These are phyloP conservation scores for Hycleus phaleratus DNA, from an alignment of 1,140 invertebrate species.

Conservation along the genomic window DNA sequence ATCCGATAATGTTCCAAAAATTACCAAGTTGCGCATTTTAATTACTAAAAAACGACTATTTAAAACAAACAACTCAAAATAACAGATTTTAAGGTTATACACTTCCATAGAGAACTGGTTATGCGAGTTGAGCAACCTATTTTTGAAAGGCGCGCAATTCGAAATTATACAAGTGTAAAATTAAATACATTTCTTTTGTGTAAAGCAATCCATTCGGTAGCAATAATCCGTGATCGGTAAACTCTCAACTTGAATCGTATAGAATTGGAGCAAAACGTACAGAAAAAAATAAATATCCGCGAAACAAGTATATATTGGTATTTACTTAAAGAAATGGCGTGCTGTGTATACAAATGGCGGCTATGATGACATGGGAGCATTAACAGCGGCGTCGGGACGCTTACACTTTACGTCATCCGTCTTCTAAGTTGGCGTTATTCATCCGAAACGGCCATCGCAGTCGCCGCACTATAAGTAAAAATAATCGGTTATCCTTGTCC, in stretches of 20 bases:
- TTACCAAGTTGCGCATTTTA: no score
- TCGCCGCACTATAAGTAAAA: neutral
- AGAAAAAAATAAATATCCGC: constrained; percentile 6
- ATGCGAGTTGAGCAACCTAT: no score
- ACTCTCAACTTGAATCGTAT: neutral
- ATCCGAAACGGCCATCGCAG: neutral
- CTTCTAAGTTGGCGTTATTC: constrained; percentile 11
- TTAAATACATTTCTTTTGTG: no score
- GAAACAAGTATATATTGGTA: constrained; percentile 21
- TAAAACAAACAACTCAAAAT: no score
- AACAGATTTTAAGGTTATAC: no score
- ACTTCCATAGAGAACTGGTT: no score
- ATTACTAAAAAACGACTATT: no score
- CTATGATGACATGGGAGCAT: constrained; percentile 19
- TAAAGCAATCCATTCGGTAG: no score
- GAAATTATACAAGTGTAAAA: no score
- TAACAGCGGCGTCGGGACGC: constrained; percentile 20
- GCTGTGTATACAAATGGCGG: constrained; percentile 20
- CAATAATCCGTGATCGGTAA: neutral
- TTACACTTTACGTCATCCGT: constrained; percentile 20
- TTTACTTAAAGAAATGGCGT: constrained; percentile 17
- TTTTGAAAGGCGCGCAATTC: no score
- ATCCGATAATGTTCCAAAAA: no score
- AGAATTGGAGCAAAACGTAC: no score
- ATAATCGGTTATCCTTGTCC: neutral